These are phyloP conservation scores for Philereme vetulata DNA, from an alignment of 2,888 invertebrate genomes.

Conservation along the genomic window DNA sequence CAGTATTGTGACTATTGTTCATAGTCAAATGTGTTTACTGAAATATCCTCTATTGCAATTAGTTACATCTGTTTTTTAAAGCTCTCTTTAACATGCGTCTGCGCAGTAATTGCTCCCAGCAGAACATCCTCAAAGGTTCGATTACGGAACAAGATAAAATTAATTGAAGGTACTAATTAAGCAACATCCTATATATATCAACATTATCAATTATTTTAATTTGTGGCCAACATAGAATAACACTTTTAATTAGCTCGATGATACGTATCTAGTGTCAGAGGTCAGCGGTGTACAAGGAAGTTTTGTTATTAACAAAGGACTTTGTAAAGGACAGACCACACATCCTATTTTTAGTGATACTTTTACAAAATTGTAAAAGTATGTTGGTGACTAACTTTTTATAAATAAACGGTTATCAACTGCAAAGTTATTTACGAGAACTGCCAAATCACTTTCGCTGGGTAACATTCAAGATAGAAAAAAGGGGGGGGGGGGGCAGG, in stretches of 20 bases:
- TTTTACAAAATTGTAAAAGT: too few species aligned
- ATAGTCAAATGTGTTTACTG: too few species aligned
- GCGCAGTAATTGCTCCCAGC: constrained; percentile 14
- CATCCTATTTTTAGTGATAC: not conserved
- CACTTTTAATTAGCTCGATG: constrained; percentile 64
- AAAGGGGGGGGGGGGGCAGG: too few species aligned
- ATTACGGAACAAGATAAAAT: constrained; percentile 19
- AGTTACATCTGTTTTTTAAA: not conserved
- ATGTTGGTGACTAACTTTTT: too few species aligned
- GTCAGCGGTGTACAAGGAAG: constrained; percentile 65
- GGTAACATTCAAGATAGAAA: too few species aligned
- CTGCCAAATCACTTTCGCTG: too few species aligned
- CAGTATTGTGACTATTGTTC: too few species aligned
- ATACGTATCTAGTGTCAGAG: constrained; percentile 74
- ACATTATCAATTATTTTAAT: constrained; percentile 35
- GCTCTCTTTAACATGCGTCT: not conserved
- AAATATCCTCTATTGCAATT: not conserved
- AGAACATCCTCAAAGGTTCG: constrained; percentile 22
- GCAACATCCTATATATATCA: constrained; percentile 28
- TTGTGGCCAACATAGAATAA: constrained; percentile 33
- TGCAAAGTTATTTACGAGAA: too few species aligned
- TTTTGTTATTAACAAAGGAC: constrained; percentile 28
- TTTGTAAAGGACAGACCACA: constrained; percentile 4
- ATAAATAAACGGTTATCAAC: too few species aligned
- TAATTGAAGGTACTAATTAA: constrained; percentile 33